Evolutionary conservation across 2,888 invertebrate species (phyloP).

Genomic region (Helleia helle): DNA sequence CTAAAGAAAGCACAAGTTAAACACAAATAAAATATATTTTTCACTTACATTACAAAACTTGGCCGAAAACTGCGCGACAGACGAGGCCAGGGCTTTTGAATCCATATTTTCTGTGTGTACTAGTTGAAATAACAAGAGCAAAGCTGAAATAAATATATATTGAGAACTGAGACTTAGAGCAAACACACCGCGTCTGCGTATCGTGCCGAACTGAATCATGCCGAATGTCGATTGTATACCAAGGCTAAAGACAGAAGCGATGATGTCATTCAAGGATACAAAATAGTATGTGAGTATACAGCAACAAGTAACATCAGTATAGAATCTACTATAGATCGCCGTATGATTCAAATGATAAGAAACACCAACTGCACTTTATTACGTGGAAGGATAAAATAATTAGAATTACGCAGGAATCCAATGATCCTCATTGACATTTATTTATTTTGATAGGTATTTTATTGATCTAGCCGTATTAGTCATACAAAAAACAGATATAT

Average conservation of each 20-base stretch:
- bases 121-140: slow-evolving; percentile 14
- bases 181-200: neutral
- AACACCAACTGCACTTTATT: no score
- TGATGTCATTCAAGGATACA: neutral
- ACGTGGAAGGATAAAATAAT: no score
- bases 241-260: neutral
- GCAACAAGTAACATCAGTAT: no score
- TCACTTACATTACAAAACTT: slow-evolving; percentile 68
- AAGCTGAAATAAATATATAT: slow-evolving; percentile 16
- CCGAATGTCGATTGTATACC: neutral
- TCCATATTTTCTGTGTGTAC: slow-evolving; percentile 37
- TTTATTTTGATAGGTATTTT: no score
- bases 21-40: no score
- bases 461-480: no score
- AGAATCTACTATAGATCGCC: no score
- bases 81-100: slow-evolving; percentile 42
- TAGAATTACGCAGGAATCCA: neutral
- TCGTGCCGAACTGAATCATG: neutral
- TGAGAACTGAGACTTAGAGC: no score
- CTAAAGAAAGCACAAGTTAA: no score
- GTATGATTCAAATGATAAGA: no score
- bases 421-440: neutral
- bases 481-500: no score
- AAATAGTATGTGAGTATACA: neutral
- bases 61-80: slow-evolving; percentile 54